Evolutionary conservation across 2,888 invertebrate species (phyloP), one percentile per base, ranked within the genome.

Genomic region (Autographa pulchrina): DNA sequence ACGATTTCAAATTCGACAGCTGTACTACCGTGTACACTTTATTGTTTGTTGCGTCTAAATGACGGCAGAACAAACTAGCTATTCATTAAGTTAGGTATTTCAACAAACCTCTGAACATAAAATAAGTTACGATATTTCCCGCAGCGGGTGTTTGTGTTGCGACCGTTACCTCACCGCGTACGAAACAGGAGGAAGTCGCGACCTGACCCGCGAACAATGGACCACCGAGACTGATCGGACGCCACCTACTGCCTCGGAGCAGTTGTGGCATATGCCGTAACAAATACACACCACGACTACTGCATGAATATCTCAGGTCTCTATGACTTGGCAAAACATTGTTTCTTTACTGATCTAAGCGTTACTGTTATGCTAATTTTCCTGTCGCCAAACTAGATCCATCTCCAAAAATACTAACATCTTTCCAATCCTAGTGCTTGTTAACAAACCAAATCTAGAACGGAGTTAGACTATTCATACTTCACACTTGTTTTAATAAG

Each of bases 171-270:
- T 72, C 65, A 80, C 18, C 59, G 48, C 60, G 64, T 60, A 43
- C 35, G 62, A 67, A 66, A 35, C 82, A 68, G 79, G 72, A 82
- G 84, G 83, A 84, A 83, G 83, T 83, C 11, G 77, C 74, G 72
- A 74, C 83, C 82, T 52, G 74, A 48, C 52, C 72, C 65, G 9
- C 31, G 70, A 75, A 83, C 83, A 83, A 83, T 83, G 73, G 78
- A 70, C 60, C 81, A 80, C 72, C 83, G 85, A 48, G 71, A 80
- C 83, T 32, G 85, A 83, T 83, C 78, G 80, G 74, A 54, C 78
- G 60, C 32, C 60, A 74, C 80, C 76, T 66, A 59, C 67, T 75
- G 61, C 60, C 73, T 38, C 60, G 65, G 59, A 38, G 64, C 64
- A 9, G 31, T 41, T 48, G 48, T 32, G 56, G 77, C n/a, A 8